phyloP scores from a whole-genome alignment of 2,113 vertebrate species.

The Mesocricetus auratus region DNA sequence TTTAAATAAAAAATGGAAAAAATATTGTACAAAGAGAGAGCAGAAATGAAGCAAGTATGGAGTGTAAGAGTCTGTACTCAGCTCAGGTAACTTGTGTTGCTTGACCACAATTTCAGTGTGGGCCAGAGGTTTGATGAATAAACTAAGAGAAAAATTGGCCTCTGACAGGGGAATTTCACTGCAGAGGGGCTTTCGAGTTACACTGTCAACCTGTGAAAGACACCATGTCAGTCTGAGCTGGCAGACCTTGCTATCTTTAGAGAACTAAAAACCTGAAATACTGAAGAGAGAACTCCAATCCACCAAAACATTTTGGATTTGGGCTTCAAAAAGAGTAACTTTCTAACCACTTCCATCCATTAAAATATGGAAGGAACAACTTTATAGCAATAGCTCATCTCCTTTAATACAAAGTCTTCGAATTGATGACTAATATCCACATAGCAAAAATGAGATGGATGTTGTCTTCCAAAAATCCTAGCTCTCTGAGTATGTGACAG shows the following conservation, averaged over 20 bases:
- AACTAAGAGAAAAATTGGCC: background rate
- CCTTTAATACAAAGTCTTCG: background rate
- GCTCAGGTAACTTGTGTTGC: no score
- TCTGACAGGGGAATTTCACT: background rate
- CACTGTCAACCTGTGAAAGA: background rate
- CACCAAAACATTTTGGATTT: background rate
- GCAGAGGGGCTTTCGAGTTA: background rate
- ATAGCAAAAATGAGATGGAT: background rate
- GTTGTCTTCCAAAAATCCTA: background rate
- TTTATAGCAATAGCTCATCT: background rate
- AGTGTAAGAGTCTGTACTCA: background rate
- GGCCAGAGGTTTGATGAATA: background rate
- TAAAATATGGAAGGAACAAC: background rate
- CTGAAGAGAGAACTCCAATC: background rate
- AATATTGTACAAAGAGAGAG: background rate
- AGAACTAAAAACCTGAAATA: background rate
- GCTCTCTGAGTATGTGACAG: background rate
- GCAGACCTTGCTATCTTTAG: background rate
- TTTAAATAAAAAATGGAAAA: no score
- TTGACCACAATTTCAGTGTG: background rate
- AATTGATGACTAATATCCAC: background rate
- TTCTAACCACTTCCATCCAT: background rate
- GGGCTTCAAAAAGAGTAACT: background rate
- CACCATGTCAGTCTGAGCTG: background rate
- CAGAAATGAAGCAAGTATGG: background rate